Evolutionary conservation across 2,113 vertebrate genomes (phyloP), one percentile per base, ranked within the genome.

Genomic region (Oncorhynchus kisutch): DNA sequence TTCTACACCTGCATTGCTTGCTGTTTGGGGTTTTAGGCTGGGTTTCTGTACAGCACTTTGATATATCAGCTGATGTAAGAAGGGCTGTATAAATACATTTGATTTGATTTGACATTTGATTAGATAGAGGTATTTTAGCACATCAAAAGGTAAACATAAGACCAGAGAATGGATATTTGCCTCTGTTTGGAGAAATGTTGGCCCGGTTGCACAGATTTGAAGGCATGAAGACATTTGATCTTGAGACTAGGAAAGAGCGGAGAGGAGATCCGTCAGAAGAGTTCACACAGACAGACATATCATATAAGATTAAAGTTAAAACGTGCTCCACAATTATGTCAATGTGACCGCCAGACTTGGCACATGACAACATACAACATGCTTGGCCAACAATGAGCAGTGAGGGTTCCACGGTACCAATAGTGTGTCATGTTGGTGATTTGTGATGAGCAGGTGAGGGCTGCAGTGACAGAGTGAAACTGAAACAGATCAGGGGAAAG

Each of bases 191-290:
- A 20, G 24, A 85, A 74, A 72, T 83, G 6, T 65, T 67, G 49
- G 78, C 4, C 62, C 9, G 45, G 70, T 73, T 78, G 75, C 87
- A 75, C 48, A 91, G 78, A 71, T 71, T 78, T 69, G 93, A 81
- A 5, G 89, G 92, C 91, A 95, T 92, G 73, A 95, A 95, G 78
- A 95, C 80, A 69, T 94, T 95, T 62, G 91, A 92, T 90, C 88
- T 92, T 74, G 86, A 91, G 39, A 91, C 95, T 95, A 78, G 25
- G 45, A 84, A 82, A 82, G 84, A 45, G 9, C 0, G 9, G 39
- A 39, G 39, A 31, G 59, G 81, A 80, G 4, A 65, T 68, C 31
- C 18, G 70, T 78, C n/a, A 31, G 14, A 74, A 49, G 39, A 65
- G 39, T 1, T 22, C 48, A 69, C 13, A n/a, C 22, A 16, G 59